phyloP scores from a whole-genome alignment of 2,113 vertebrate genomes.

The Cynocephalus volans region DNA sequence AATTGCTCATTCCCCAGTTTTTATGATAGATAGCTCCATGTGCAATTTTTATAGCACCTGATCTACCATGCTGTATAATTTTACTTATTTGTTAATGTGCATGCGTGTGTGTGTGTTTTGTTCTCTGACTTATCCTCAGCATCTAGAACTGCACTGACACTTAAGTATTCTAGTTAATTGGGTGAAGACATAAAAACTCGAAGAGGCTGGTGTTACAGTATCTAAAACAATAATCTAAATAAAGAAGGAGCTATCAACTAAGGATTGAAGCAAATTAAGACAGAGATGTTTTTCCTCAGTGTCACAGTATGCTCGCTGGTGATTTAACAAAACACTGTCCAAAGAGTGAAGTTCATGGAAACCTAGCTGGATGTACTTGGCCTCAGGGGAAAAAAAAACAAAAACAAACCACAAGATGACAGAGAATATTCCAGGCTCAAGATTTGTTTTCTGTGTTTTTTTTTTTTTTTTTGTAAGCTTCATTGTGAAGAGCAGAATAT shows the following conservation, averaged over 20 bases:
- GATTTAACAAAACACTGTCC: background rate
- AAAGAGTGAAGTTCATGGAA: background rate
- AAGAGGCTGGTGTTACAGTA: background rate
- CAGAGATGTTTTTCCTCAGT: background rate
- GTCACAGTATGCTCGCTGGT: background rate
- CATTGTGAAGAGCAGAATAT: background rate
- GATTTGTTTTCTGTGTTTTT: background rate
- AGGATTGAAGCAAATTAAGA: background rate
- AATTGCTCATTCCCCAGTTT: background rate
- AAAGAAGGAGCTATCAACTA: background rate
- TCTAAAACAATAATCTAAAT: background rate
- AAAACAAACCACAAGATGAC: background rate
- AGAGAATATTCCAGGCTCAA: too few relatives aligned
- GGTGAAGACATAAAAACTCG: background rate
- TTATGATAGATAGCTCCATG: background rate
- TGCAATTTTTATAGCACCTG: background rate
- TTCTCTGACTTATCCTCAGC: background rate
- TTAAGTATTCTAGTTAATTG: background rate
- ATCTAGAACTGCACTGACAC: background rate
- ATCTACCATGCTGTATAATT: background rate
- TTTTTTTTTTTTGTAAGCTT: background rate
- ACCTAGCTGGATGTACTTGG: too few relatives aligned
- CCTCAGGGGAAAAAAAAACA: background rate
- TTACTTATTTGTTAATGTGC: background rate
- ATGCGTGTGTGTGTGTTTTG: background rate